Evolutionary conservation across 2,888 invertebrate genomes (phyloP), one percentile per base, ranked within the genome.

Genomic region (Eilema depressum): DNA sequence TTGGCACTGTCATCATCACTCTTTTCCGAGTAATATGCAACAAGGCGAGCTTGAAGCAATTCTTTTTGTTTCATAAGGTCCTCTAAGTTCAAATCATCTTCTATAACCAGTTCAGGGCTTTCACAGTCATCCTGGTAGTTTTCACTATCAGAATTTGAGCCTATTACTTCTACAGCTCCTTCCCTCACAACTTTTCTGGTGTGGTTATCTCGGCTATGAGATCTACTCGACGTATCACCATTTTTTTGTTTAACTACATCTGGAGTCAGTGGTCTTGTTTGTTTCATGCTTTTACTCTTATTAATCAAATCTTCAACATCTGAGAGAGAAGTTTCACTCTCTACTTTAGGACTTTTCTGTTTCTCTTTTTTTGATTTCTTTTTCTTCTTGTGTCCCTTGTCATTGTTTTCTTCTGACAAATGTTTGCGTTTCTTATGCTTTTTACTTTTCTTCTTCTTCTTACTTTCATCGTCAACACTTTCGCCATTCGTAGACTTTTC

Each of bases 1-100:
- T 53, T 66, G 2, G 12, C 74, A 65, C 77, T 76, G 0, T 95
- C 96, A 8, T 96, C 96, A 62, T 96, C 96, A 47, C 96, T 96
- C 75, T 93, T 96, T 76, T 97, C 97, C 0, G 97, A 97, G 85
- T 96, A 96, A 88, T 97, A 98, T 74, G 98, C 98, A 63, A 97
- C 97, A 63, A 98, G 93, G 53, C 97, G 96, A 57, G 98, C 98
- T 92, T 98, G 98, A 62, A 98, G 93, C 61, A 97, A 83, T 85
- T 98, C 98, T 92, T 98, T 98, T 88, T 98, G 98, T 84, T 97
- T 97, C 98, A 98, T 98, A 71, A 98, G 93, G 79, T 98, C 98
- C 86, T 98, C 98, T 37, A 98, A 92, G 88, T 98, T 98, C 81
- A 98, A 96, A 83, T 98, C 98, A 78, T 98, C 98, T 88, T 98